Evolutionary conservation across 2,797 vertebrate genomes (phyloP), one percentile per base, ranked within the genome.

Genomic region (Pipistrellus kuhlii): DNA sequence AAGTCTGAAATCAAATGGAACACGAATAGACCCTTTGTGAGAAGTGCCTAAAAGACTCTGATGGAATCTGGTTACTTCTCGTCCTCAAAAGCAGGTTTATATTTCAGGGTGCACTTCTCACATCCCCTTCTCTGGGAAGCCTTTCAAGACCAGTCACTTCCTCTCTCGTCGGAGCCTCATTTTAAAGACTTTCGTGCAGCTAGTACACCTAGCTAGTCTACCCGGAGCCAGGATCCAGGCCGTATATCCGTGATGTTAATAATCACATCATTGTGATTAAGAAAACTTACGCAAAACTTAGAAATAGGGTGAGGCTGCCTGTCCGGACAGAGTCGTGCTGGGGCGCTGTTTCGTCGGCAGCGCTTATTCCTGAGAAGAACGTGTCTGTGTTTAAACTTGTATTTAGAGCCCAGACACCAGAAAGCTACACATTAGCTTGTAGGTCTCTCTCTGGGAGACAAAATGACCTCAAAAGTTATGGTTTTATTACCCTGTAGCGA

Each of bases 371-470:
- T 25, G 12, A 82, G 35, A 14, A 27, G 12, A 62, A 55, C 8
- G 0, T 93, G 25, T 48, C 64, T 20, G 30, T 76, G 69, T 95
- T 95, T 94, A 75, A 94, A 85, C 64, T 83, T 76, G 30, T 94
- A 9, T 76, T 88, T 85, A 85, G 76, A 86, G 64, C 15, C 46
- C 59, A 91, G 64, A 88, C 75, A 55, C 81, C 53, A 17, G 53
- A 46, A 91, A 90, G 75, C 91, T 72, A 80, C 23, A 55, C n/a
- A 44, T 77, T 91, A 89, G 88, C 38, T 88, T 71, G 32, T 80
- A 83, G 51, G 83, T 75, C 69, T 95, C 48, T 71, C 21, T 88
- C 62, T 64, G 88, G 83, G 51, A 80, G 78, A 80, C 27, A 81
- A 59, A 46, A 72, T 86, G 46, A 48, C 92, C 55, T 89, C 64